Conservation (phyloP, 2,888 invertebrate species). For the Xanthia togata region DNA sequence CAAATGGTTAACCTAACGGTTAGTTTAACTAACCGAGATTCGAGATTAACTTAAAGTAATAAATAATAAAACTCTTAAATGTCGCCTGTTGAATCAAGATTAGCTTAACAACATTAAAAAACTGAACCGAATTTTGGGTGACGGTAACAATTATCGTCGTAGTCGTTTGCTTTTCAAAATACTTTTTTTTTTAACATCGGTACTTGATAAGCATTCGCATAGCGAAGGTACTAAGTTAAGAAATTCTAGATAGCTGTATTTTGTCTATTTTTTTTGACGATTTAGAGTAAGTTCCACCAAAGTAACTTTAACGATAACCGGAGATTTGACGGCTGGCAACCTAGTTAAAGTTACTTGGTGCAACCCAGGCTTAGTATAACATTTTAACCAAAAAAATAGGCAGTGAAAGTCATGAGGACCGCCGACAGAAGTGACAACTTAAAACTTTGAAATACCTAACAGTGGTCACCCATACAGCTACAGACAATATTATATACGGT, state of each 20-base stretch:
- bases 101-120: conserved; percentile 87
- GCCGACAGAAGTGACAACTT: neutral
- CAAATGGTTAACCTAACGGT: conserved; percentile 72
- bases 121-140: conserved; percentile 82
- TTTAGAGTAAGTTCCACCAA: too few relatives aligned
- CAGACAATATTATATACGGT: too few relatives aligned
- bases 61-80: conserved; percentile 89
- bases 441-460: neutral
- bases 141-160: conserved; percentile 46
- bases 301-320: too few relatives aligned
- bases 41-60: conserved; percentile 81
- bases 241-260: neutral
- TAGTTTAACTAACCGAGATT: conserved; percentile 69
- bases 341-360: too few relatives aligned
- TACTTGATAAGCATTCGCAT: neutral
- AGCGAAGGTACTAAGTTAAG: neutral
- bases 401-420: too few relatives aligned
- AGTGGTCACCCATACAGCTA: neutral
- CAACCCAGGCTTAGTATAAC: neutral
- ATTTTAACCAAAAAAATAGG: too few relatives aligned
- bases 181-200: neutral
- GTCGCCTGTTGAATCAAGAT: conserved; percentile 86
- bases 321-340: too few relatives aligned
- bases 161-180: conserved; percentile 2
- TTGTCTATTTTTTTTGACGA: neutral